Base-by-base conservation (phyloP, 1,140 invertebrate species). In the Papilio xuthus region DNA sequence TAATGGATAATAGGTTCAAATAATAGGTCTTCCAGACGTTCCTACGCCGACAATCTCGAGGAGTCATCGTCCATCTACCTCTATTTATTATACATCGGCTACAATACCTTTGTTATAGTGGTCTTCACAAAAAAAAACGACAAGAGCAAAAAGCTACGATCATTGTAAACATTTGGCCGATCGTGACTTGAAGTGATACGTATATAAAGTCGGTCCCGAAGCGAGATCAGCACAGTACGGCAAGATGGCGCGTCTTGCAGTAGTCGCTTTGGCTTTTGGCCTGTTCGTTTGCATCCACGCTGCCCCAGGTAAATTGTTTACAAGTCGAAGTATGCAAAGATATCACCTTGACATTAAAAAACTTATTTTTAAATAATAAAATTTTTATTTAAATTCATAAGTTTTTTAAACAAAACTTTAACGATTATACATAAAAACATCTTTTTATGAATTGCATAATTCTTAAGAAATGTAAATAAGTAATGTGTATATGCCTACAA, bases 241-340 rank as follows among this genome's bases (percentile, higher is more conserved):
- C 74, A 42, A 73, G 32, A 76, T 76, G 74, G 74, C 74, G 28
- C 74, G 74, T 7, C 74, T 76, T 20, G 74, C 74, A 63, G 74
- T 60, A 15, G 28, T 76, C 28, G 28, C 53, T 47, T 63, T 76
- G 74, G 74, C 74, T 15, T 41, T 76, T 23, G 74, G 74, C 74
- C 74, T 76, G 13, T 76, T 76, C 23, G 74, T 76, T 23, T 76
- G 74, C 32, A 76, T 76, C 53, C 74, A 76, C 32, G 74, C 74
- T 9, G 74, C 74, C 12, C 74, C 74, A 76, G 74, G 74, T 76
- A 76, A 23, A 42, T 47, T 44, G n/a, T 26, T 26, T 20, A 60
- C 56, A 23, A 50, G 23, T 42, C 47, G 28, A 37, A 37, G 37
- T 41, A 69, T 69, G 28, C 44, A 47, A 47, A 47, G 18, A 15